phyloP scores from a whole-genome alignment of 1,140 invertebrate species.

The Pseudomyrmex concolor region DNA sequence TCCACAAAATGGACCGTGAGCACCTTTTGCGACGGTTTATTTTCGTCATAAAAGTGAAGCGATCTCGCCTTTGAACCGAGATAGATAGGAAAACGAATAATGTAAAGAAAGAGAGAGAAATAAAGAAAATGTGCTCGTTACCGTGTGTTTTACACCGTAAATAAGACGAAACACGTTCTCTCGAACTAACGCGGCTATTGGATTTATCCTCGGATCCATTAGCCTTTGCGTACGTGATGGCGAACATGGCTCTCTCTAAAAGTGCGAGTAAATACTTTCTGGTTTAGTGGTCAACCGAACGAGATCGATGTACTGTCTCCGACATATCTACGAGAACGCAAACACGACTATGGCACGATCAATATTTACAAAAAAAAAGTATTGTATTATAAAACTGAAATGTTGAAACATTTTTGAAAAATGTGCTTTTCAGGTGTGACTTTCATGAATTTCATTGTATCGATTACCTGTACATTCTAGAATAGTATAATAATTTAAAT shows the following conservation, averaged over 20 bases:
- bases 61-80: not conserved
- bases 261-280: conserved; percentile 61
- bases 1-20: conserved; percentile 33
- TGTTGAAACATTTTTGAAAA: too few relatives aligned
- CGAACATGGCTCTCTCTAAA: conserved; percentile 20
- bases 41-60: conserved; percentile 47
- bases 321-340: too few relatives aligned
- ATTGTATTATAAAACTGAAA: too few relatives aligned
- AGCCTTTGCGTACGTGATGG: conserved; percentile 65
- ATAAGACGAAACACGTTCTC: conserved; percentile 62
- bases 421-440: too few relatives aligned
- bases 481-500: too few relatives aligned
- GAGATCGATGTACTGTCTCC: not conserved
- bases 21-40: conserved; percentile 46
- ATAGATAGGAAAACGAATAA: conserved; percentile 43
- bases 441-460: too few relatives aligned
- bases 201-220: conserved; percentile 63
- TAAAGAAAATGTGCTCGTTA: conserved; percentile 1
- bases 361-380: too few relatives aligned
- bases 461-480: too few relatives aligned
- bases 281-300: conserved; percentile 49
- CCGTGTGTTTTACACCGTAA: conserved; percentile 47
- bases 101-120: not conserved
- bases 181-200: conserved; percentile 45
- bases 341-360: too few relatives aligned